Conservation (phyloP, 2,797 vertebrate genomes). For the Molossus alvarezi region DNA sequence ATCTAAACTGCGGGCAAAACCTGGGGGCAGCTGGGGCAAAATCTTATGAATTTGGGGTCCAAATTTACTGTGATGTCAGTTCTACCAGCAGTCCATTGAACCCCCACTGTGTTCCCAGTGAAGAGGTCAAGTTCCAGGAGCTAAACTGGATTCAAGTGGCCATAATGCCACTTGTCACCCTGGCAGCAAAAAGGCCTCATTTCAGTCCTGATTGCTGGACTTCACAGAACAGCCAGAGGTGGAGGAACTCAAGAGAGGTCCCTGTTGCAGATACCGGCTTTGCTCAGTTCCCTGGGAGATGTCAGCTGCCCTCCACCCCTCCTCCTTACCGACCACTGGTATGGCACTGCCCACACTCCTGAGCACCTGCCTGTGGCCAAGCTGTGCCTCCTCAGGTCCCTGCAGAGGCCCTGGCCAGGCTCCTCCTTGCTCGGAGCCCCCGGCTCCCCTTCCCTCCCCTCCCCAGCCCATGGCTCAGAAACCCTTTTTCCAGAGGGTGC, state of each 20-base stretch:
- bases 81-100: not conserved
- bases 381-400: not conserved
- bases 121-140: constrained; percentile 9
- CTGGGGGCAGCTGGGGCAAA: not conserved
- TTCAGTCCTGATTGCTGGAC: not conserved
- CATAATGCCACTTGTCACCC: not conserved
- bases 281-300: not conserved
- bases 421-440: not conserved
- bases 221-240: not conserved
- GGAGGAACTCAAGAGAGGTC: not conserved
- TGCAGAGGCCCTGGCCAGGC: not conserved
- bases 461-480: constrained; percentile 77
- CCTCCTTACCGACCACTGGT: not conserved
- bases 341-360: not conserved
- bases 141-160: not conserved
- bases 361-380: not conserved
- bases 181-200: not conserved
- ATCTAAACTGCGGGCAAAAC: not conserved
- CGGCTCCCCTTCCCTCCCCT: not conserved
- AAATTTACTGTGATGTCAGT: not conserved
- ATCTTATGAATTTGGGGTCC: not conserved
- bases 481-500: constrained; percentile 88
- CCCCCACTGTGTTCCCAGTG: not conserved
- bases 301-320: not conserved
- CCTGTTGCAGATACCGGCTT: not conserved